Percentiles rank a stretch among this genome's conserved stretches.
These are phyloP conservation scores for Pocota personata DNA, from an alignment of 2,888 invertebrate species.

Conservation along the genomic window DNA sequence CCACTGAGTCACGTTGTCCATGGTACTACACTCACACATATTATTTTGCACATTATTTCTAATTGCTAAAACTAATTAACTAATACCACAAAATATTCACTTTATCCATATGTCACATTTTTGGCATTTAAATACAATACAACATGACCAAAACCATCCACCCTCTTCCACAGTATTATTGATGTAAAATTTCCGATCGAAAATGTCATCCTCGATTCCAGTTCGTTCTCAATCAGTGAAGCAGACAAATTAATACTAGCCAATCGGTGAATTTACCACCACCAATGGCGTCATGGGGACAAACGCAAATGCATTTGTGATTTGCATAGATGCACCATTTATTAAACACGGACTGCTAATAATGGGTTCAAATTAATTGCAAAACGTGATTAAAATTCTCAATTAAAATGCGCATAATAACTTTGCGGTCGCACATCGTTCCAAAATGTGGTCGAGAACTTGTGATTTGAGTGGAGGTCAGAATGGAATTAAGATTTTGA, in stretches of 20 bases:
- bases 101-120: neutral
- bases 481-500: conserved; percentile 25
- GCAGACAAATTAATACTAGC: conserved; percentile 35
- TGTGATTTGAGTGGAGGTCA: neutral
- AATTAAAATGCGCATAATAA: conserved; percentile 65
- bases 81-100: neutral
- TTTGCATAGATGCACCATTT: conserved; percentile 68
- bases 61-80: no score
- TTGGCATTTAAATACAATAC: neutral
- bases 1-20: no score
- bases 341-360: conserved; percentile 65
- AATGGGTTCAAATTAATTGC: conserved; percentile 63
- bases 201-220: neutral
- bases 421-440: conserved; percentile 33
- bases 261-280: conserved; percentile 34
- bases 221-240: conserved; percentile 11
- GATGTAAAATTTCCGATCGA: conserved; percentile 22
- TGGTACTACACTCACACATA: no score
- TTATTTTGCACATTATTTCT: no score
- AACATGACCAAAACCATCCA: neutral
- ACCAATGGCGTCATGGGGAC: neutral
- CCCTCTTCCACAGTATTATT: neutral
- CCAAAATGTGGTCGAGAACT: neutral
- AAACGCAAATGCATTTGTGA: conserved; percentile 59
- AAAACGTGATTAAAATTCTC: conserved; percentile 69